phyloP scores from a whole-genome alignment of 2,888 invertebrate genomes.

The Pelosia muscerda region DNA sequence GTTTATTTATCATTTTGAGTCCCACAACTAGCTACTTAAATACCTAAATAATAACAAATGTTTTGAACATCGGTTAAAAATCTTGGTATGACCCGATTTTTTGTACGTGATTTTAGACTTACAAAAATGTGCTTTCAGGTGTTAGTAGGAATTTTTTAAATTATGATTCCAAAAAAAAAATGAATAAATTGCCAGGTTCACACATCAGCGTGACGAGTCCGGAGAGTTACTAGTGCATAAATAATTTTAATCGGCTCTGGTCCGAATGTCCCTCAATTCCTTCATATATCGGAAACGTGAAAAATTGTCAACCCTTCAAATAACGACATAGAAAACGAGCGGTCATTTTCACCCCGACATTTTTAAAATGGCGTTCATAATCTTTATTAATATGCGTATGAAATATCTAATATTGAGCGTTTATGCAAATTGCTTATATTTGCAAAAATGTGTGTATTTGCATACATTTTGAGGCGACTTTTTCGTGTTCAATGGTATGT shows the following conservation, averaged over 20 bases:
- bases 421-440: slow-evolving; percentile 73
- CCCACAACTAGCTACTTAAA: no score
- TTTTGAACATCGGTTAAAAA: no score
- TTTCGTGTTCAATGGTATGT: slow-evolving; percentile 78
- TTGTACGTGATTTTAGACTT: no score
- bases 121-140: no score
- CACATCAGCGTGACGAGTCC: not conserved
- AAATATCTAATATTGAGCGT: slow-evolving; percentile 68
- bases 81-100: no score
- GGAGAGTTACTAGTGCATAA: slow-evolving; percentile 29
- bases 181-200: no score
- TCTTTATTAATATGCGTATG: slow-evolving; percentile 70
- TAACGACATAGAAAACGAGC: slow-evolving; percentile 55
- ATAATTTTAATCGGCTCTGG: slow-evolving; percentile 44
- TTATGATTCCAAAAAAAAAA: not conserved
- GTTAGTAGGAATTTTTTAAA: no score
- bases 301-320: slow-evolving; percentile 59
- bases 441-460: slow-evolving; percentile 66
- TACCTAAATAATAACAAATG: no score
- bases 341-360: slow-evolving; percentile 58
- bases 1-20: no score
- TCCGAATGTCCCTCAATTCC: slow-evolving; percentile 20
- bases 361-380: slow-evolving; percentile 59
- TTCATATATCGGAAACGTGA: slow-evolving; percentile 50
- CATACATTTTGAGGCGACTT: slow-evolving; percentile 77